These are phyloP conservation scores for Oryzias woworae DNA, from an alignment of 2,113 vertebrate species.

Conservation along the genomic window DNA sequence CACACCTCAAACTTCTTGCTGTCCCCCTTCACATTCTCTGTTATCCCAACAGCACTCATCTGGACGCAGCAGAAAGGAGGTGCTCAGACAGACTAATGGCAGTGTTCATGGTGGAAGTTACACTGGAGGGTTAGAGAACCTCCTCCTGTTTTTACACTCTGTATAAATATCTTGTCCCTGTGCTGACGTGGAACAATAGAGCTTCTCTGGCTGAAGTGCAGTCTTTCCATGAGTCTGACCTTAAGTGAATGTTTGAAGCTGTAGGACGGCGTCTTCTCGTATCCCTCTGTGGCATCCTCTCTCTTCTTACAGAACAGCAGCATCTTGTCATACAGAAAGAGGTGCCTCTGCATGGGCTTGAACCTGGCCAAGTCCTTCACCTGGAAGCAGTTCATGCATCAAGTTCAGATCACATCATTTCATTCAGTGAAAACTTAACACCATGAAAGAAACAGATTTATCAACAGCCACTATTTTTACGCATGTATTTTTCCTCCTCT, in stretches of 20 bases:
- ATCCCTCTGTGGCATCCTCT: slow-evolving; percentile 85
- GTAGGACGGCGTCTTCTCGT: slow-evolving; percentile 89
- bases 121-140: no score
- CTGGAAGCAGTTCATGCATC: slow-evolving; percentile 30
- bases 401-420: neutral
- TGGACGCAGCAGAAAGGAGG: slow-evolving; percentile 50
- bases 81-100: neutral
- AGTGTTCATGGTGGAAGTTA: no score
- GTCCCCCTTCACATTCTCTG: slow-evolving; percentile 91
- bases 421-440: no score
- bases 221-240: slow-evolving; percentile 69
- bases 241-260: slow-evolving; percentile 93
- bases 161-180: no score
- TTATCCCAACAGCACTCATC: slow-evolving; percentile 93
- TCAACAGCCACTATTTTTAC: no score
- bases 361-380: slow-evolving; percentile 94
- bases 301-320: slow-evolving; percentile 93
- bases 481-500: no score
- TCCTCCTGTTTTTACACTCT: no score
- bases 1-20: slow-evolving; percentile 95
- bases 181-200: no score
- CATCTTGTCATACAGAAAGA: slow-evolving; percentile 91
- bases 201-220: no score
- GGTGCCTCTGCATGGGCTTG: slow-evolving; percentile 94
- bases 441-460: no score